Base-by-base conservation (phyloP, 1,140 invertebrate genomes). In the Nymphalis io region DNA sequence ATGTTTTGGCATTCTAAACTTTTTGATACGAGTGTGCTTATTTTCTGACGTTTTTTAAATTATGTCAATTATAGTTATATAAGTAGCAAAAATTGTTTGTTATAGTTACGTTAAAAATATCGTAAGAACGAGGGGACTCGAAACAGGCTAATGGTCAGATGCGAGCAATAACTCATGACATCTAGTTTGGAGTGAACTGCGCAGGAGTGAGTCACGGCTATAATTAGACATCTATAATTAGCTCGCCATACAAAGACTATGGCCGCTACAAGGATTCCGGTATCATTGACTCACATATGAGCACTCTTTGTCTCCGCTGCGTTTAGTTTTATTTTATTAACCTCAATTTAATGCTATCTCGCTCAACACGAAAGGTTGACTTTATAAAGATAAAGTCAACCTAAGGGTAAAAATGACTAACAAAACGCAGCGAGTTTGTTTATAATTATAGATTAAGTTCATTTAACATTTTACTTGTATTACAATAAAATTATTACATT, bases 191-290 rank as follows among this genome's bases (percentile, higher is more conserved):
- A 71, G 62, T 67, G 74, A 69, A 69, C 76, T 79, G 79, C 74
- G 78, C 75, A 81, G 72, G 79, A 74, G 79, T 87, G 84, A 87
- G 64, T 87, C 82, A 87, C 75, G 61, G 11, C 65, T 85, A 84
- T 80, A 79, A 82, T 81, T 84, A 85, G 74, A 33, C n/a, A 44
- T 60, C 78, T 85, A 84, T 84, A 82, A 78, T 83, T 84, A 84
- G 81, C 73, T 68, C 60, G 63, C 72, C 70, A 73, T 78, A 81
- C 79, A 81, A 78, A 81, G 75, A 70, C 69, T 68, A 72, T 55
- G 58, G 72, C 60, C 70, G 72, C 74, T 64, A 42, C 71, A 61
- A 78, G 80, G 76, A 79, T 82, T 75, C 78, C 76, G 76, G 70
- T 61, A 70, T 66, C 59, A 81, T 79, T 84, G 80, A 82, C 68